Evolutionary conservation across 1,140 invertebrate species (phyloP).

Genomic region (Streblospio benedicti): DNA sequence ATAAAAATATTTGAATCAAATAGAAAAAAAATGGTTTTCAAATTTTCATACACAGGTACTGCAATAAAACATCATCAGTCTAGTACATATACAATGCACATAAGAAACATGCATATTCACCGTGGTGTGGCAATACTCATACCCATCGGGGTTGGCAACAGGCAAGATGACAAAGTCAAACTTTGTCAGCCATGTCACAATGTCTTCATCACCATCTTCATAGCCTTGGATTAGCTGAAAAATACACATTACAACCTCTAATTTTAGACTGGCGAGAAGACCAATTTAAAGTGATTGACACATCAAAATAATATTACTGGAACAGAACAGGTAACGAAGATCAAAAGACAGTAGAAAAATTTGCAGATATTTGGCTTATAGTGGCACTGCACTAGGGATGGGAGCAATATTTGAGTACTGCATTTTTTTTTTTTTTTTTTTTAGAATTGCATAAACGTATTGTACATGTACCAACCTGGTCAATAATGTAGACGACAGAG

Average conservation of each 20-base stretch:
- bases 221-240: constrained; percentile 21
- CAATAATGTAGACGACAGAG: constrained; percentile 34
- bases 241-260: constrained; percentile 39
- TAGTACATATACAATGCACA: no score
- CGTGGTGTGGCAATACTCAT: constrained; percentile 18
- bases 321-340: background rate
- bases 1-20: no score
- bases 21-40: no score
- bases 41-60: no score
- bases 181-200: constrained; percentile 24
- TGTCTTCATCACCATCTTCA: constrained; percentile 10
- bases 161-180: constrained; percentile 21
- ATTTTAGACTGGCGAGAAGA: background rate
- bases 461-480: background rate
- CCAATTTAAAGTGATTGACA: background rate
- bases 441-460: background rate
- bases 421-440: no score
- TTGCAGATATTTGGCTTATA: no score
- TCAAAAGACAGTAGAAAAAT: background rate
- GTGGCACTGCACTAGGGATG: no score
- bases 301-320: background rate
- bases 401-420: no score
- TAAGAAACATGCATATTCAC: no score
- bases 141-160: constrained; percentile 23
- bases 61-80: no score